Evolutionary conservation across 2,113 vertebrate genomes (phyloP).

Genomic region (Pomatostomus ruficeps): DNA sequence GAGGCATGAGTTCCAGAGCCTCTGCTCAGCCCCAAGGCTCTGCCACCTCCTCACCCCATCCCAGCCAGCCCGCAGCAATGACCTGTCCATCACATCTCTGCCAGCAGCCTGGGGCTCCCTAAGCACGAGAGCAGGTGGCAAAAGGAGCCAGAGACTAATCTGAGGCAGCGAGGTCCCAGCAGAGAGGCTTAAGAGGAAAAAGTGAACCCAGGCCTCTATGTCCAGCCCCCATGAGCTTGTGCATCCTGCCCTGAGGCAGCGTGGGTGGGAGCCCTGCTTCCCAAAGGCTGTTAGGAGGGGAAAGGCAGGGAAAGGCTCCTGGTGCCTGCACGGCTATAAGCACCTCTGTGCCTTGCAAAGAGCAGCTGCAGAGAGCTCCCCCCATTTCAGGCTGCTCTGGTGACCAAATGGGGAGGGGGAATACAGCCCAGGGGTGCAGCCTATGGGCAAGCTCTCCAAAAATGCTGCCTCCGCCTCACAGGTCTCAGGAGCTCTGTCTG

Average conservation of each 20-base stretch:
- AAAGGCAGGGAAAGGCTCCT: neutral
- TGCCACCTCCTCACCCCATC: neutral
- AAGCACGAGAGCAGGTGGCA: neutral
- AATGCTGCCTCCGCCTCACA: neutral
- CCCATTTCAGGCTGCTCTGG: neutral
- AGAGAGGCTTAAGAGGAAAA: neutral
- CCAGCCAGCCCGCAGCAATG: neutral
- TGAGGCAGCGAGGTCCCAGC: neutral
- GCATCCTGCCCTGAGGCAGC: neutral
- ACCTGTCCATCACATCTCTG: neutral
- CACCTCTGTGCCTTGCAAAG: neutral
- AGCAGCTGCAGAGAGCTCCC: neutral
- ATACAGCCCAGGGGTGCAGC: neutral
- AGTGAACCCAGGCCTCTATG: neutral
- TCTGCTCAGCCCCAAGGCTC: neutral
- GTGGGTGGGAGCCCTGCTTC: neutral
- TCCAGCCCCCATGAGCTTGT: neutral
- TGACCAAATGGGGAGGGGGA: fast-evolving
- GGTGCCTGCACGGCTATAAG: neutral
- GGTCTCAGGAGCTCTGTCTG: neutral
- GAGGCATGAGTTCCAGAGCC: fast-evolving
- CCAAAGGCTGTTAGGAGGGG: neutral
- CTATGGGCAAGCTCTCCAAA: neutral
- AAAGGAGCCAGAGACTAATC: neutral
- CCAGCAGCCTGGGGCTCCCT: neutral